These are phyloP conservation scores for Euthynnus affinis DNA, from an alignment of 2,797 vertebrate species.

Conservation along the genomic window DNA sequence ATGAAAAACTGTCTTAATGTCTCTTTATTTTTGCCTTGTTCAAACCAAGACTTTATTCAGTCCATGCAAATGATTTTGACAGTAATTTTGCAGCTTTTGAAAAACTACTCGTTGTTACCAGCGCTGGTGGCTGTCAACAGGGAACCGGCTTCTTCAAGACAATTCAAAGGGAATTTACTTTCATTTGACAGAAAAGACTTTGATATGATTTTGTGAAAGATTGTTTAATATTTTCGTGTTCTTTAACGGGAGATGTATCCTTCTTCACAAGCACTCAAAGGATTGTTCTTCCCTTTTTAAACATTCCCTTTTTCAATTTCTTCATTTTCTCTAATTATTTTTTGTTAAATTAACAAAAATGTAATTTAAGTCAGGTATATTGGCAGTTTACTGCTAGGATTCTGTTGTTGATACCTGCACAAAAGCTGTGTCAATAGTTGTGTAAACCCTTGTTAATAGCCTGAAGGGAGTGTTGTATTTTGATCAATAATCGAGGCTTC, in stretches of 20 bases:
- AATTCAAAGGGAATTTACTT: conserved; percentile 43
- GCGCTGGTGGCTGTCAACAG: conserved; percentile 3
- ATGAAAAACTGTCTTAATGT: conserved; percentile 37
- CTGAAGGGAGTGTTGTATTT: conserved; percentile 27
- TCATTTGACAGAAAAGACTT: conserved; percentile 39
- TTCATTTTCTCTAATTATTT: conserved; percentile 40
- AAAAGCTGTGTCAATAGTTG: background rate
- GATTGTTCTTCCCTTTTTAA: conserved; percentile 38
- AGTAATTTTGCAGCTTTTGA: conserved; percentile 51
- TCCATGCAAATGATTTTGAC: conserved; percentile 21
- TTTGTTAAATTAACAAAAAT: conserved; percentile 40
- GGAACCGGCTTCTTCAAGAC: conserved; percentile 31
- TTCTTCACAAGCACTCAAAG: conserved; percentile 4
- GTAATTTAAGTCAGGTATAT: conserved; percentile 26
- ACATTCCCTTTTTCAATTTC: conserved; percentile 40
- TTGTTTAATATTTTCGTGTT: conserved; percentile 1
- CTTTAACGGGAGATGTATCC: conserved; percentile 14
- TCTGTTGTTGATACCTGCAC: background rate
- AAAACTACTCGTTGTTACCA: conserved; percentile 19
- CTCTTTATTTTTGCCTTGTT: conserved; percentile 34
- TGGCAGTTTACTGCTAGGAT: background rate
- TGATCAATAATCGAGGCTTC: conserved; percentile 53
- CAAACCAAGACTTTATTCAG: conserved; percentile 11
- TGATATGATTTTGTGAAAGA: conserved; percentile 46
- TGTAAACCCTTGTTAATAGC: conserved; percentile 10